Evolutionary conservation across 2,113 vertebrate genomes (phyloP).

Genomic region (Sciurus niger): DNA sequence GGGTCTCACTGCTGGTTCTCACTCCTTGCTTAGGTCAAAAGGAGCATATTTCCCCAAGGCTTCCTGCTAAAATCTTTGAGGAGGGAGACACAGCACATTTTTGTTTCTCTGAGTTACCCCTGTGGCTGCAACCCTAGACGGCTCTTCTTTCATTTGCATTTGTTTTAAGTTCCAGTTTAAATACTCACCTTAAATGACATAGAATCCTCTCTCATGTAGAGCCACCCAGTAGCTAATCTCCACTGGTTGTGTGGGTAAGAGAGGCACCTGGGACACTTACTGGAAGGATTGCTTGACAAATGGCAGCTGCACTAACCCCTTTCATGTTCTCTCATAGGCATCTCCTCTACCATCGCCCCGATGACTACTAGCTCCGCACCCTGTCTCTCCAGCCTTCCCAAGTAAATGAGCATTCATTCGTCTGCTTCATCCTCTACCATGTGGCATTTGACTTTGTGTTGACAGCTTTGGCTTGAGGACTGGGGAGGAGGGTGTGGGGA

Average conservation of each 20-base stretch:
- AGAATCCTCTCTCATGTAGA: neutral
- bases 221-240: neutral
- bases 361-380: rapidly evolving
- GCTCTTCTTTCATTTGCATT: neutral
- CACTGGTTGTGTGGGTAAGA: neutral
- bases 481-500: neutral
- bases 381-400: rapidly evolving
- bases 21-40: neutral
- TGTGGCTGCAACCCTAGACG: neutral
- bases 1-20: neutral
- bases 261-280: neutral
- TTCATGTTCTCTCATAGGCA: conserved; percentile 30
- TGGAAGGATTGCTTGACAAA: neutral
- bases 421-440: neutral
- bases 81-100: neutral
- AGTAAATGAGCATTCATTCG: conserved; percentile 43
- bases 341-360: rapidly evolving
- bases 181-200: neutral
- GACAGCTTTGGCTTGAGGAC: neutral
- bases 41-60: neutral
- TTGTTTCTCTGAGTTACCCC: neutral
- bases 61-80: neutral
- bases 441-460: neutral
- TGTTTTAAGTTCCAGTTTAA: neutral
- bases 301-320: neutral